Evolutionary conservation across 2,113 vertebrate genomes (phyloP).

Genomic region (Ariopsis seemanni): DNA sequence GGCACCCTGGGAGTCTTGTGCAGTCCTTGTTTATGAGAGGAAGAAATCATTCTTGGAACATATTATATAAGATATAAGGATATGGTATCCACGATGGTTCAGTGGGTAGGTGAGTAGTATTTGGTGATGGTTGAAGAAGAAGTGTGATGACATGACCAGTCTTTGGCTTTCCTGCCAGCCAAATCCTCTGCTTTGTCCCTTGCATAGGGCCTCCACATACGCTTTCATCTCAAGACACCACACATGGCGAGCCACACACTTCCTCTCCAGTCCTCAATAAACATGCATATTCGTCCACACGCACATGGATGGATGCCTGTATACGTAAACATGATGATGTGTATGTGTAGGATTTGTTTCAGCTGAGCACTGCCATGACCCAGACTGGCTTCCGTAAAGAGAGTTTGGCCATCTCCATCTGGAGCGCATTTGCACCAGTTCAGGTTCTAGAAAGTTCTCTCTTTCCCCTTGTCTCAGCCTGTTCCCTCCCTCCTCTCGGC

Average conservation of each 20-base stretch:
- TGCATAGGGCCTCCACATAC: constrained; percentile 54
- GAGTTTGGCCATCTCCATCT: constrained; percentile 70
- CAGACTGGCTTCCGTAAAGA: constrained; percentile 56
- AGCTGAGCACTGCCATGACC: constrained; percentile 49
- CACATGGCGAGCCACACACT: constrained; percentile 41
- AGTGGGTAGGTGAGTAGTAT: neutral
- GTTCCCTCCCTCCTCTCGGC: constrained; percentile 46
- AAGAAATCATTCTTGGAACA: constrained; percentile 13
- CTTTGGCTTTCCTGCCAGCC: constrained; percentile 56
- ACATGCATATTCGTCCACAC: constrained; percentile 44
- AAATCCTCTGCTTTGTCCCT: constrained; percentile 59
- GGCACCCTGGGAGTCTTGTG: constrained; percentile 40
- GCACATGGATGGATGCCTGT: constrained; percentile 35
- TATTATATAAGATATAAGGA: neutral
- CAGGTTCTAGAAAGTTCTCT: constrained; percentile 58
- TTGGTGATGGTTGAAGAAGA: neutral
- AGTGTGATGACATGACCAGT: neutral
- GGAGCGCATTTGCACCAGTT: constrained; percentile 72
- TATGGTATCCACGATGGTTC: neutral
- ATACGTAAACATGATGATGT: constrained; percentile 31
- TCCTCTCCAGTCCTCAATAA: constrained; percentile 50
- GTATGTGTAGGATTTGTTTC: constrained; percentile 40
- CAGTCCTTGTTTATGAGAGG: constrained; percentile 2
- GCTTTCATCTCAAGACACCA: constrained; percentile 65
- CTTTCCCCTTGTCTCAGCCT: neutral